Percentiles rank a stretch among this genome's conserved stretches.
Conservation (phyloP, 2,888 invertebrate genomes). For the Tupiocoris notatus region DNA sequence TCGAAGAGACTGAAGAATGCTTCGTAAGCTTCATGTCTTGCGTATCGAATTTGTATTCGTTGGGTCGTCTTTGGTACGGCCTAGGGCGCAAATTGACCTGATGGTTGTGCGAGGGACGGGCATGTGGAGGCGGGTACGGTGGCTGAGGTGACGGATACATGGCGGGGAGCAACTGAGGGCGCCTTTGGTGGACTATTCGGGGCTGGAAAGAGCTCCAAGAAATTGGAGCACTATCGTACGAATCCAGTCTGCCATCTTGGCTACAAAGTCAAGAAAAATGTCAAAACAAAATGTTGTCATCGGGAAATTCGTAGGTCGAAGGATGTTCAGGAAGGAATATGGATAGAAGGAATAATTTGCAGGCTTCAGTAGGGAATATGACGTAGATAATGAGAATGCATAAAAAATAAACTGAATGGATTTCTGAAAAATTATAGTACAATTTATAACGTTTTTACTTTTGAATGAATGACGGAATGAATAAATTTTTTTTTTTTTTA, state of each 20-base stretch:
- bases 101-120: not conserved
- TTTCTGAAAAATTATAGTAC: too few species aligned
- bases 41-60: constrained; percentile 36
- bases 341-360: not conserved
- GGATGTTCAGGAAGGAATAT: not conserved
- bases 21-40: constrained; percentile 16
- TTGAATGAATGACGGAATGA: too few species aligned
- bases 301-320: too few species aligned
- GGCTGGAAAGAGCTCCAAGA: constrained; percentile 42
- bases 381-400: too few species aligned
- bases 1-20: not conserved
- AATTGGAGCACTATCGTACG: constrained; percentile 35
- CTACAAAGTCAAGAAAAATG: constrained; percentile 39
- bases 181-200: constrained; percentile 37
- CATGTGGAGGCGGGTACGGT: not conserved
- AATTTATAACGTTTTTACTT: too few species aligned
- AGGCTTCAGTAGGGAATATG: too few species aligned
- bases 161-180: constrained; percentile 36
- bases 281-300: constrained; percentile 23
- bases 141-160: constrained; percentile 23
- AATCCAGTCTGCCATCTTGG: constrained; percentile 34
- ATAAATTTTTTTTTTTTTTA: too few species aligned
- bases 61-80: constrained; percentile 14
- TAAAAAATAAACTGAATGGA: too few species aligned
- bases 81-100: not conserved